Percentiles rank a stretch among this genome's conserved stretches.
Conservation (phyloP, 37 sponge, comb jelly and placozoan genomes). For the Ephydatia muelleri region DNA sequence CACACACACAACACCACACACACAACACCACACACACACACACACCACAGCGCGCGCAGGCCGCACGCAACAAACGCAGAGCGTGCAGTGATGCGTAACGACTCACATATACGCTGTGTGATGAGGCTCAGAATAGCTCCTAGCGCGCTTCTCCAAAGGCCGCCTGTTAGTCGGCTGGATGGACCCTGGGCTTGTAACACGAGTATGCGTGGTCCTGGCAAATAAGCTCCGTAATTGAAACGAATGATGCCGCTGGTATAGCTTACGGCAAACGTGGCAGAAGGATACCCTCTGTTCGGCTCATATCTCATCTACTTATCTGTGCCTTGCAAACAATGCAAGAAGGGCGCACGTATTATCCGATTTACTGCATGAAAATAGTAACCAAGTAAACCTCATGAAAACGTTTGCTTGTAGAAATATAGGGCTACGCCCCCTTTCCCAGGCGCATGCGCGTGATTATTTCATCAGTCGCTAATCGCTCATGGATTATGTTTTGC, state of each 20-base stretch:
- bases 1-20: no score
- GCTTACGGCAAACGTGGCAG: constrained; percentile 78
- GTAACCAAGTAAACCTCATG: neutral
- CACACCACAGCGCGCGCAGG: no score
- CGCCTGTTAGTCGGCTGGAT: constrained; percentile 45
- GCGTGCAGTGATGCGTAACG: neutral
- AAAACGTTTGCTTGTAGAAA: neutral
- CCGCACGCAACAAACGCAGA: no score
- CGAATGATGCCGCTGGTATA: neutral
- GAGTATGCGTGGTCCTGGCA: constrained; percentile 51
- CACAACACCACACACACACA: no score
- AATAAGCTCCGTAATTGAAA: neutral
- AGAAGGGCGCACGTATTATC: neutral
- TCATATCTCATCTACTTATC: constrained; percentile 45
- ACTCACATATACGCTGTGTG: constrained; percentile 82
- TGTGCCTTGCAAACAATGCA: neutral
- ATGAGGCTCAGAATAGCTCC: constrained; percentile 54
- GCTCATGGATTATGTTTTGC: no score
- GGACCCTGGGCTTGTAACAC: constrained; percentile 62
- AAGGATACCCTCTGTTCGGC: constrained; percentile 80
- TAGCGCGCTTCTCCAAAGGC: neutral
- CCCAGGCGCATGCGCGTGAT: neutral
- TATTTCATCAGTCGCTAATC: no score
- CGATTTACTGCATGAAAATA: neutral
- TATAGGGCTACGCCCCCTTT: neutral